Percentiles rank a stretch among this genome's conserved stretches.
Evolutionary conservation across 2,797 vertebrate species (phyloP).

Genomic region (Galaxias olidus): DNA sequence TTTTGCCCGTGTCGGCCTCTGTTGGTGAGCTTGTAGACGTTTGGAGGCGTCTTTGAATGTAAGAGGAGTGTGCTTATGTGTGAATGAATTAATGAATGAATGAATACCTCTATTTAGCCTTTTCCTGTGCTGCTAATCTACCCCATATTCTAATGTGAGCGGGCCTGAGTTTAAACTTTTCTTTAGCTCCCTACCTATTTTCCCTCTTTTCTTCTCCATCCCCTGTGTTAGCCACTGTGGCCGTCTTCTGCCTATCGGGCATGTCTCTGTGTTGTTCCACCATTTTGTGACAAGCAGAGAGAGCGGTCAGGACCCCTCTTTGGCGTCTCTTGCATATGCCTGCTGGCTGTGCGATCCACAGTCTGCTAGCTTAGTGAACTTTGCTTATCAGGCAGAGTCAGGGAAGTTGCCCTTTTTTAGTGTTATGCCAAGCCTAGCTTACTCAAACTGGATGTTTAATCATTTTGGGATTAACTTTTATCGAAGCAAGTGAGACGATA

Average conservation of each 20-base stretch:
- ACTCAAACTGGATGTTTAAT: no score
- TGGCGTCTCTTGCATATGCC: neutral
- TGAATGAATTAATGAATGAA: no score
- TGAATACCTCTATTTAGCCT: conserved; percentile 2
- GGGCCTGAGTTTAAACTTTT: conserved; percentile 50
- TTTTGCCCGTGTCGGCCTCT: no score
- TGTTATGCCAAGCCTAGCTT: no score
- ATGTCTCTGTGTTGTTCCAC: conserved; percentile 28
- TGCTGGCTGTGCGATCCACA: neutral
- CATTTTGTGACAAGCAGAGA: conserved; percentile 27
- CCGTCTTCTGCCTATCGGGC: conserved; percentile 42
- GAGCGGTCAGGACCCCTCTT: conserved; percentile 13
- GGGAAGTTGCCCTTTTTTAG: neutral
- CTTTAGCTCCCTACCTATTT: conserved; percentile 26
- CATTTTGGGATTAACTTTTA: no score
- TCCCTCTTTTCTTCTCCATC: conserved; percentile 16
- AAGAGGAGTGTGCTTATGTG: conserved; percentile 1
- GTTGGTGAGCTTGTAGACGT: no score
- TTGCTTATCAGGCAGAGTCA: conserved; percentile 3
- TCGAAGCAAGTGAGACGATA: no score
- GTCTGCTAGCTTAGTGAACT: neutral
- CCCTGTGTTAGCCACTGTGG: conserved; percentile 19
- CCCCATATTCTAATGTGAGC: conserved; percentile 26
- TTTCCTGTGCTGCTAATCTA: neutral
- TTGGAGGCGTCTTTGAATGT: no score